phyloP scores from a whole-genome alignment of 2,797 vertebrate genomes.

The Pseudotriccus pelzelni region DNA sequence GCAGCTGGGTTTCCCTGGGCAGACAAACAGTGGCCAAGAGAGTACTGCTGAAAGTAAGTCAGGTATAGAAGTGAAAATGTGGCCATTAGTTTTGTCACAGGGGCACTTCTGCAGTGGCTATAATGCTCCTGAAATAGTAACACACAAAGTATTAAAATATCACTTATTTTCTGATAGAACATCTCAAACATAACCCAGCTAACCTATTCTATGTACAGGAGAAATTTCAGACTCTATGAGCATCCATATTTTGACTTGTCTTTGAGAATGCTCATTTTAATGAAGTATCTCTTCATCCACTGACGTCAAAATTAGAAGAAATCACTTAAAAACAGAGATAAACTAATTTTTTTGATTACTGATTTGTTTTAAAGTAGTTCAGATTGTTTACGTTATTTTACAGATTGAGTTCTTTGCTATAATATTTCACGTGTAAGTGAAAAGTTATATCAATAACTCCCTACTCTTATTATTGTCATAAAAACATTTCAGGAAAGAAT shows the following conservation, averaged over 20 bases:
- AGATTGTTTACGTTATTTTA: background rate
- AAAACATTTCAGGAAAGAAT: background rate
- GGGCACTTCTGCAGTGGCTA: background rate
- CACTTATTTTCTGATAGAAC: background rate
- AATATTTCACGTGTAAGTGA: background rate
- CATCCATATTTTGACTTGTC: background rate
- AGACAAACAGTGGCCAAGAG: background rate
- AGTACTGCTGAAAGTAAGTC: background rate
- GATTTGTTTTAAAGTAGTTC: background rate
- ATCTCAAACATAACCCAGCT: background rate
- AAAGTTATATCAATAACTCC: background rate
- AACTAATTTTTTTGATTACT: background rate
- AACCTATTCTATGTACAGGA: background rate
- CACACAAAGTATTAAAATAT: background rate
- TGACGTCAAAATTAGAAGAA: background rate
- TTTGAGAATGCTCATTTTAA: background rate
- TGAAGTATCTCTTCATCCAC: background rate
- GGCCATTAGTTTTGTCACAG: background rate
- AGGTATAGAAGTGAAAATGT: background rate
- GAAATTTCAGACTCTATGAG: background rate
- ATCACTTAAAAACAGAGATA: background rate
- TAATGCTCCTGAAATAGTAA: background rate
- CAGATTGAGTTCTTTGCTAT: background rate
- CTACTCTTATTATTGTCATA: background rate
- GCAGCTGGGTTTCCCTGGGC: background rate